Conservation (phyloP, 2,113 vertebrate genomes). For the Coracopsis vasa region DNA sequence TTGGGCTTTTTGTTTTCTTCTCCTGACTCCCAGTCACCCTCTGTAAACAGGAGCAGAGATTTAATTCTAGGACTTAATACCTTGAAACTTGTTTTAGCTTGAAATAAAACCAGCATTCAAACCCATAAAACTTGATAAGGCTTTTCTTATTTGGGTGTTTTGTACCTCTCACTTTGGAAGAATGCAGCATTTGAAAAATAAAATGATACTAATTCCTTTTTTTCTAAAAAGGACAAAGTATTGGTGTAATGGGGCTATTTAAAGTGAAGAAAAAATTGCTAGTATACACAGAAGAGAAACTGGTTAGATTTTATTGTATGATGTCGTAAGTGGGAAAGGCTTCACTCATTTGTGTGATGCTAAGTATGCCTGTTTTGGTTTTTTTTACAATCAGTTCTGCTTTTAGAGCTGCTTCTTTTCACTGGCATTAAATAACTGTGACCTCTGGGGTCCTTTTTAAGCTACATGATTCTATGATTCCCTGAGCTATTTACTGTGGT, state of each 20-base stretch:
- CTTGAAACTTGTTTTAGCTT: neutral
- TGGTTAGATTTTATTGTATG: neutral
- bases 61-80: neutral
- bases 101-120: neutral
- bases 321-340: neutral
- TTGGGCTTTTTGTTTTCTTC: too few relatives aligned
- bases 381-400: neutral
- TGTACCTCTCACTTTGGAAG: neutral
- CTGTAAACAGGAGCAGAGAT: neutral
- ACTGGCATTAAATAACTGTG: neutral
- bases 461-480: accelerated
- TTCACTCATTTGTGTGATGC: neutral
- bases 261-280: neutral
- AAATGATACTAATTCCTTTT: neutral
- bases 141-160: neutral
- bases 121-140: neutral
- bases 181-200: neutral
- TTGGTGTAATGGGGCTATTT: neutral
- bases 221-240: accelerated
- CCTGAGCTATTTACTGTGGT: neutral
- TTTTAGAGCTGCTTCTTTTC: neutral
- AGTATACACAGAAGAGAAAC: neutral
- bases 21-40: accelerated
- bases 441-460: neutral
- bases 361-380: neutral